phyloP scores from a whole-genome alignment of 1,140 invertebrate species.

The Penaeus chinensis region DNA sequence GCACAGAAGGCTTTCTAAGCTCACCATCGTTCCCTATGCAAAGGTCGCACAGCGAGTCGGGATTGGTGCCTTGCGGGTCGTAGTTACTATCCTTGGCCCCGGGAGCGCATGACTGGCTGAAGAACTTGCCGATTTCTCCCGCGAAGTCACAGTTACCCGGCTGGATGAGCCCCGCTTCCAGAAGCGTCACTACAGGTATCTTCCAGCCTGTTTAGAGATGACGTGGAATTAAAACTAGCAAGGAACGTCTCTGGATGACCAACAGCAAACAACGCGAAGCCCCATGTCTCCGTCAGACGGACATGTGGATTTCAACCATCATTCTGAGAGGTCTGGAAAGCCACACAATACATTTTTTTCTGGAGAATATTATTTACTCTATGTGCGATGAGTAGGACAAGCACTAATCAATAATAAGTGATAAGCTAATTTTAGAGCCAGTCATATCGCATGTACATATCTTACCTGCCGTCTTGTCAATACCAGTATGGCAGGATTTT shows the following conservation, averaged over 20 bases:
- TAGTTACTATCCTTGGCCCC: conserved; percentile 71
- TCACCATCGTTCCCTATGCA: conserved; percentile 57
- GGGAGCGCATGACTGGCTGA: conserved; percentile 73
- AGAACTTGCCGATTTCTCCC: conserved; percentile 72
- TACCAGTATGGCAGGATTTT: conserved; percentile 89
- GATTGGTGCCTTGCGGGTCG: conserved; percentile 70
- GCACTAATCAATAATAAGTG: too few species aligned
- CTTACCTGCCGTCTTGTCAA: conserved; percentile 86
- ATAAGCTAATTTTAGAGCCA: too few species aligned
- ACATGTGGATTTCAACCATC: too few species aligned
- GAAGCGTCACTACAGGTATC: conserved; percentile 70
- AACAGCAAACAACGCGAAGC: not conserved
- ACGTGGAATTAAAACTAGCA: conserved; percentile 1
- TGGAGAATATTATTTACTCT: too few species aligned
- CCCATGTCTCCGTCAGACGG: too few species aligned
- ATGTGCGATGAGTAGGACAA: too few species aligned
- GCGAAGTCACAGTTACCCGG: conserved; percentile 72
- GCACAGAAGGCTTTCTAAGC: not conserved
- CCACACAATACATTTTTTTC: too few species aligned
- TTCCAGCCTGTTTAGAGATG: conserved; percentile 69
- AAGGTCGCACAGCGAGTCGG: conserved; percentile 48
- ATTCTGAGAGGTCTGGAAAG: too few species aligned
- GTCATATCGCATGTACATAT: not conserved
- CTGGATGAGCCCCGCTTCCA: conserved; percentile 69
- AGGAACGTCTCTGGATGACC: not conserved